Conservation (phyloP, 2,113 vertebrate species). For the Corythornis cristatus region DNA sequence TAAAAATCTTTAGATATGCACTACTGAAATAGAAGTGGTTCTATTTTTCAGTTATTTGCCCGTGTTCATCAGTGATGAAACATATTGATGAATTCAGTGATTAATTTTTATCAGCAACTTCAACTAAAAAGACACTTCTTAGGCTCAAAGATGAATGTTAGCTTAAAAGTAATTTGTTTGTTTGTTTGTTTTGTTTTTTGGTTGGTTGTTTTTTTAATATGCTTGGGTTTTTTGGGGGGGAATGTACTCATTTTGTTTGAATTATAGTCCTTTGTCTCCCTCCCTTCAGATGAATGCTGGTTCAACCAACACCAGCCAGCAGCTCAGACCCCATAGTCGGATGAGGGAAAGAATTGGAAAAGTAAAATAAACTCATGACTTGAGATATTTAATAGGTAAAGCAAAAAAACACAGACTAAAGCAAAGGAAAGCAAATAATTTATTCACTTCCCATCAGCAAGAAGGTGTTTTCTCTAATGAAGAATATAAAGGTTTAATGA, state of each 20-base stretch:
- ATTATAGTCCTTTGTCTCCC: neutral
- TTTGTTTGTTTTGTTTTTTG: no score
- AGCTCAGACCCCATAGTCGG: neutral
- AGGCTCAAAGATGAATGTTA: neutral
- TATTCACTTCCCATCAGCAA: fast-evolving
- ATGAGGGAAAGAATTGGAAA: neutral
- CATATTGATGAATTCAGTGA: neutral
- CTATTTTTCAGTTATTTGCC: neutral
- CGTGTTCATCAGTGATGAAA: neutral
- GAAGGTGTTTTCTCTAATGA: no score
- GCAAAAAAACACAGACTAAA: fast-evolving
- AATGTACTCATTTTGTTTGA: neutral
- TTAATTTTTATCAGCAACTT: neutral
- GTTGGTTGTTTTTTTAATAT: neutral
- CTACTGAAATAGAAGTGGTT: neutral
- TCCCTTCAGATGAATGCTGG: neutral
- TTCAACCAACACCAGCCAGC: neutral
- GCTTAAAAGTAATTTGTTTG: neutral
- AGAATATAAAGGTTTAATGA: no score
- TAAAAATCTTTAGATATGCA: neutral
- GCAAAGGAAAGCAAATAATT: neutral
- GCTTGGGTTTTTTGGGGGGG: neutral
- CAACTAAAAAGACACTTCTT: neutral
- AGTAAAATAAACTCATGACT: fast-evolving
- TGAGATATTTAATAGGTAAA: neutral